Conservation (phyloP, 1,140 invertebrate species). For the Eurosta solidaginis region DNA sequence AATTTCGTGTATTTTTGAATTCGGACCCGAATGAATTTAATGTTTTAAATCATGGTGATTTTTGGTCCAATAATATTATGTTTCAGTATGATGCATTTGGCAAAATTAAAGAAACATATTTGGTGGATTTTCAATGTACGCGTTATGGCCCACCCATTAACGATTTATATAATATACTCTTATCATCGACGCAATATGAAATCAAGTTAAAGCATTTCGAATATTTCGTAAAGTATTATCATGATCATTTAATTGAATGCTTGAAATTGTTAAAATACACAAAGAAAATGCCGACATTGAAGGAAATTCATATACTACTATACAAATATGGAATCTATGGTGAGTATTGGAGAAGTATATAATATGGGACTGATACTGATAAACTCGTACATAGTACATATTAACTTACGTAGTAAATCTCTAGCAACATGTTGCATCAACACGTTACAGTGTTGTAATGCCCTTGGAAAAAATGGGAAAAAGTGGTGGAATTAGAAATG, state of each 20-base stretch:
- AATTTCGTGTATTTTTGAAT: conserved; percentile 39
- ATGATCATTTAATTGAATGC: conserved; percentile 41
- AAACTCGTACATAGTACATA: neutral
- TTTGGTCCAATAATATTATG: conserved; percentile 58
- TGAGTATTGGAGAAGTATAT: neutral
- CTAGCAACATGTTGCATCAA: no score
- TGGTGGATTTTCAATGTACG: conserved; percentile 57
- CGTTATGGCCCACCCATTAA: conserved; percentile 45
- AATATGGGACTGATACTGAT: neutral
- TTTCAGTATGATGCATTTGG: conserved; percentile 48
- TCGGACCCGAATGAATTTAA: conserved; percentile 61
- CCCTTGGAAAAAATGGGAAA: conserved; percentile 37
- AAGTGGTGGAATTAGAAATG: conserved; percentile 37
- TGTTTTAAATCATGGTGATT: conserved; percentile 69
- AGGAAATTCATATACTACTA: conserved; percentile 44
- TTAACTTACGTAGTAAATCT: no score
- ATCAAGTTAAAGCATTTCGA: conserved; percentile 44
- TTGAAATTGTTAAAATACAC: conserved; percentile 44
- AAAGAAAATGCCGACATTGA: conserved; percentile 51
- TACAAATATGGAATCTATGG: conserved; percentile 44
- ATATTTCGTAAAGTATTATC: conserved; percentile 46
- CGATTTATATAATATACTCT: conserved; percentile 53
- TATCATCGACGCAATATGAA: conserved; percentile 42
- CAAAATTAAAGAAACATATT: conserved; percentile 42
- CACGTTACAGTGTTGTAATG: conserved; percentile 36